Evolutionary conservation across 2,113 vertebrate genomes (phyloP).

Genomic region (Ammospiza caudacuta): DNA sequence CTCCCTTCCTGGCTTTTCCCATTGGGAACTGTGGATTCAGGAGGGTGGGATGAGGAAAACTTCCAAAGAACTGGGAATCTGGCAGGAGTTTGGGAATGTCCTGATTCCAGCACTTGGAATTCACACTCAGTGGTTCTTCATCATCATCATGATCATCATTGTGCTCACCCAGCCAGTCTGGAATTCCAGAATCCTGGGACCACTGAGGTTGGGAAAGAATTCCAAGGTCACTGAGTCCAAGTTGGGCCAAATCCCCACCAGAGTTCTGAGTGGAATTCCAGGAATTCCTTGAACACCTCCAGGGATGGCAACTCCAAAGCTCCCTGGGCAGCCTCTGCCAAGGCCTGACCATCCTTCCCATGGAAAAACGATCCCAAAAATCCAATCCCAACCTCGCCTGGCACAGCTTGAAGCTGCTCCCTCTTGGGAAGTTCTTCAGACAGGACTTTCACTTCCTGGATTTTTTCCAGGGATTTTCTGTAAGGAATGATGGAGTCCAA

Average conservation of each 20-base stretch:
- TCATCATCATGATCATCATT: neutral
- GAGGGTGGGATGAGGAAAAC: neutral
- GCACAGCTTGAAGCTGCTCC: fast-evolving
- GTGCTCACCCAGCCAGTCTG: no score
- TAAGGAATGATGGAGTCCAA: neutral
- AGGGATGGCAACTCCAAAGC: fast-evolving
- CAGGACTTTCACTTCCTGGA: fast-evolving
- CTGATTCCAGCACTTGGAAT: neutral
- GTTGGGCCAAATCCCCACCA: neutral
- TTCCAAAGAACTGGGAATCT: fast-evolving
- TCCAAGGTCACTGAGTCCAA: neutral
- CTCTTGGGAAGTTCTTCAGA: neutral
- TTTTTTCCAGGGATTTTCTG: neutral
- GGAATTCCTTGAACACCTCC: neutral
- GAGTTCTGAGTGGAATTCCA: neutral
- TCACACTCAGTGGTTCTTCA: fast-evolving
- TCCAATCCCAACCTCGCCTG: fast-evolving
- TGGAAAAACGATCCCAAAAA: neutral
- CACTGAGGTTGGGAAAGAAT: fast-evolving
- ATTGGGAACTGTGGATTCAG: neutral
- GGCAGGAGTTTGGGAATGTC: neutral
- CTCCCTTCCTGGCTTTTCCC: no score
- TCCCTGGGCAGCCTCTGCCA: neutral
- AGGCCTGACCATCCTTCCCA: neutral
- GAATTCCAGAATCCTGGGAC: neutral